Evolutionary conservation across 2,113 vertebrate species (phyloP).

Genomic region (Boleophthalmus pectinirostris): DNA sequence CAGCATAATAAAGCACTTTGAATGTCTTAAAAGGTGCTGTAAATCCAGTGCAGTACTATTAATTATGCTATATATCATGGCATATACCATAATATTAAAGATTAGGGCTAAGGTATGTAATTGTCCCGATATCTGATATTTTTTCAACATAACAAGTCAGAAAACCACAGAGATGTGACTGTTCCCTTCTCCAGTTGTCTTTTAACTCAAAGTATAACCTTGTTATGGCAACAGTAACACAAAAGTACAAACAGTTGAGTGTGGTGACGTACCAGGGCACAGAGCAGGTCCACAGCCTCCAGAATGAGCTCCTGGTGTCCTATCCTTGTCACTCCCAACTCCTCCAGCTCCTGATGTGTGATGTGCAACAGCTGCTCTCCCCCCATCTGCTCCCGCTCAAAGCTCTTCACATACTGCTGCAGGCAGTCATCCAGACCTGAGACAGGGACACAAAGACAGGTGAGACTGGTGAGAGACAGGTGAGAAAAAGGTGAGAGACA

Average conservation of each 20-base stretch:
- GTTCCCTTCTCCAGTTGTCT: background rate
- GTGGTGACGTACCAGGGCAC: slow-evolving; percentile 80
- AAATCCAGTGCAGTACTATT: too few relatives aligned
- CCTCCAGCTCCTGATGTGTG: slow-evolving; percentile 88
- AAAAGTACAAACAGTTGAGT: background rate
- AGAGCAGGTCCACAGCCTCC: slow-evolving; percentile 88
- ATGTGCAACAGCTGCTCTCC: slow-evolving; percentile 89
- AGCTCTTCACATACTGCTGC: slow-evolving; percentile 90
- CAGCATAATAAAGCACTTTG: too few relatives aligned
- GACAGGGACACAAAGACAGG: slow-evolving; percentile 6
- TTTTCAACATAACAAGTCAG: too few relatives aligned
- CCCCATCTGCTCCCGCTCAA: slow-evolving; percentile 88
- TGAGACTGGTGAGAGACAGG: background rate
- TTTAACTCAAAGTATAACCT: too few relatives aligned
- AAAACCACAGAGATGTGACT: too few relatives aligned
- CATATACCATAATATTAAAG: background rate
- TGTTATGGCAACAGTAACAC: background rate
- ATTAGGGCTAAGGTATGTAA: background rate
- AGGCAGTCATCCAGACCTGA: slow-evolving; percentile 90
- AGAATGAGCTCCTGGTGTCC: slow-evolving; percentile 92
- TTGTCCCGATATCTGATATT: too few relatives aligned
- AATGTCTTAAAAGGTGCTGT: too few relatives aligned
- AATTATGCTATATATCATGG: too few relatives aligned
- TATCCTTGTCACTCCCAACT: slow-evolving; percentile 85
- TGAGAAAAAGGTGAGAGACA: background rate